Conservation (phyloP, 2,888 invertebrate species). For the Zhuqinia jingwanae region DNA sequence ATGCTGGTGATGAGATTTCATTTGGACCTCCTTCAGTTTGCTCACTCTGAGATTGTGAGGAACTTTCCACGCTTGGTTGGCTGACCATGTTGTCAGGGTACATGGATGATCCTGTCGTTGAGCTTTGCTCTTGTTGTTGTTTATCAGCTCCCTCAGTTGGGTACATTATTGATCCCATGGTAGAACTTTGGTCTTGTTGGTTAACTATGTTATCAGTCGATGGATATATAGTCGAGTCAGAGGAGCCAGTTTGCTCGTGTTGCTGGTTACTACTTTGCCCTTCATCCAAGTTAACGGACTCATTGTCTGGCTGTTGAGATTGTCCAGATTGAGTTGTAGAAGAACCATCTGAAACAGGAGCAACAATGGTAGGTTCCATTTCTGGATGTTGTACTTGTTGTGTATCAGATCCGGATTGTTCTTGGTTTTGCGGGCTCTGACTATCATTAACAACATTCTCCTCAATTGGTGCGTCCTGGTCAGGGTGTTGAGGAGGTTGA, state of each 20-base stretch:
- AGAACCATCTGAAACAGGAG: neutral
- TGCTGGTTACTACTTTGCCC: neutral
- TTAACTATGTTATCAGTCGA: neutral
- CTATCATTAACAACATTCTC: conserved; percentile 45
- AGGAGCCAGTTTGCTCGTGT: neutral
- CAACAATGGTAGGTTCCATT: too few species aligned
- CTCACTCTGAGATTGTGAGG: neutral
- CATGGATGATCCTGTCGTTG: neutral
- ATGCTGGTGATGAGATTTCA: too few species aligned
- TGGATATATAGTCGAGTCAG: neutral
- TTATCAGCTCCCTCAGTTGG: neutral
- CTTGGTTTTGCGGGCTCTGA: neutral
- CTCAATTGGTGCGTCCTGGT: conserved; percentile 10
- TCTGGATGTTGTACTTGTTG: neutral
- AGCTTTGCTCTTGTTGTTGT: neutral
- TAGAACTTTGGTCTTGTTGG: neutral
- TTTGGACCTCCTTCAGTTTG: neutral
- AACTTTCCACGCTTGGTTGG: neutral
- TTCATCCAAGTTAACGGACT: too few species aligned
- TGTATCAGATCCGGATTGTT: conserved; percentile 12
- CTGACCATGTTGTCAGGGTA: neutral
- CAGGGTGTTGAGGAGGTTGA: neutral
- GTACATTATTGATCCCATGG: neutral
- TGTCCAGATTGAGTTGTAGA: neutral
- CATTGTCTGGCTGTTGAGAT: neutral